phyloP scores from a whole-genome alignment of 92 coral and sea anemone genomes.

The Palythoa caribaeorum region DNA sequence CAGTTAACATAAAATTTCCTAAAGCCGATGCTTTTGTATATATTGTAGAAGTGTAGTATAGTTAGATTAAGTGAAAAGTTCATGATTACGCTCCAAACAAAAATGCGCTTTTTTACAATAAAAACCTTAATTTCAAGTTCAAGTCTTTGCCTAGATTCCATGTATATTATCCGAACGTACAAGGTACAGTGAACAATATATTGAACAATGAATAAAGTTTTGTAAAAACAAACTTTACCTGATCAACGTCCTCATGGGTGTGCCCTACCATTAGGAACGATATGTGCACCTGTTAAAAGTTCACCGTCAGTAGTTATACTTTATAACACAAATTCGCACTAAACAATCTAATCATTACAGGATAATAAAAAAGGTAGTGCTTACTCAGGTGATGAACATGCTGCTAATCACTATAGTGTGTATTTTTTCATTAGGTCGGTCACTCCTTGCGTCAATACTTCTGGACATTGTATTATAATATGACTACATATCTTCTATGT shows the following conservation, averaged over 20 bases:
- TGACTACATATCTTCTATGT: no score
- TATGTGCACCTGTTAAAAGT: not conserved
- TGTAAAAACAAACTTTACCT: not conserved
- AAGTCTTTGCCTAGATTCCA: not conserved
- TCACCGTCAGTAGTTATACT: not conserved
- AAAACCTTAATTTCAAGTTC: no score
- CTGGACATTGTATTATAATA: no score
- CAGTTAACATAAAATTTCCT: no score
- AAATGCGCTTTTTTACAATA: not conserved
- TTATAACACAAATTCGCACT: no score
- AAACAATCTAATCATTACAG: no score
- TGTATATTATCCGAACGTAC: not conserved
- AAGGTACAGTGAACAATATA: not conserved
- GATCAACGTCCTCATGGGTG: not conserved
- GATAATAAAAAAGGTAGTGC: not conserved
- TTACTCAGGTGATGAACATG: not conserved
- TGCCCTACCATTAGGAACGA: not conserved
- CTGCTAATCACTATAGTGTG: not conserved
- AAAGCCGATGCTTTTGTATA: no score
- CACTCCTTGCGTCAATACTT: no score
- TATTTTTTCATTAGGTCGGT: no score
- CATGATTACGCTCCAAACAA: no score
- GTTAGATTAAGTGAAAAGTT: no score
- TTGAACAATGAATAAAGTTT: not conserved
- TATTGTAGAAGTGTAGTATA: no score